These are phyloP conservation scores for Pristionchus japonicus DNA, from an alignment of 2,888 invertebrate species.

Conservation along the genomic window DNA sequence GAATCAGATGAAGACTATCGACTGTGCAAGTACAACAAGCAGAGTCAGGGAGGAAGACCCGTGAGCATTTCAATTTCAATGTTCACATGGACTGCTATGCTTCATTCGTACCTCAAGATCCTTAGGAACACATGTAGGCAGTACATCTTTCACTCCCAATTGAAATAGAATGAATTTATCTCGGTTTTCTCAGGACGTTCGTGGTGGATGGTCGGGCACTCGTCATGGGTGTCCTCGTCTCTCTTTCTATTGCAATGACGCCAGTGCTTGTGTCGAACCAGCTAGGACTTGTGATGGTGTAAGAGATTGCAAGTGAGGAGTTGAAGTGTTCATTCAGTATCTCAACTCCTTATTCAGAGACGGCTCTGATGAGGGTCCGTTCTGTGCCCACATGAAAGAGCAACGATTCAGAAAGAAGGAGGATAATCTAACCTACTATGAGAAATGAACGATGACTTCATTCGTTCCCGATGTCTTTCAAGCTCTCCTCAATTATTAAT, in stretches of 20 bases:
- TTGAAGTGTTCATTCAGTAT: background rate
- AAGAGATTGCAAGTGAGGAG: constrained; percentile 40
- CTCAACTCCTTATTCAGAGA: background rate
- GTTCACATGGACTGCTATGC: background rate
- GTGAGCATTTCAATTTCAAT: background rate
- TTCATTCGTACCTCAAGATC: too few species aligned
- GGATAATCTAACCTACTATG: constrained; percentile 39
- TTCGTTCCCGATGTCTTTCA: background rate
- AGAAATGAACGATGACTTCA: background rate
- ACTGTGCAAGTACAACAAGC: constrained; percentile 40
- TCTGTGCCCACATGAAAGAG: constrained; percentile 39
- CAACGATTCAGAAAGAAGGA: constrained; percentile 12
- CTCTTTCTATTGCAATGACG: constrained; percentile 35
- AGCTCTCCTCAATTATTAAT: background rate
- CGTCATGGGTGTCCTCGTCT: constrained; percentile 22
- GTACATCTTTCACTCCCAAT: too few species aligned
- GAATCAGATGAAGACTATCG: constrained; percentile 43
- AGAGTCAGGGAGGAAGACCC: constrained; percentile 40
- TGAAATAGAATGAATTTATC: background rate
- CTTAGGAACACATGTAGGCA: too few species aligned
- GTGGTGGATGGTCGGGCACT: constrained; percentile 24
- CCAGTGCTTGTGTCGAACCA: constrained; percentile 45
- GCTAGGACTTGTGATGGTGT: constrained; percentile 45
- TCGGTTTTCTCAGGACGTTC: constrained; percentile 42
- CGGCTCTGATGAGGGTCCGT: constrained; percentile 40